phyloP scores from a whole-genome alignment of 2,888 invertebrate species.

The Xanthia togata region DNA sequence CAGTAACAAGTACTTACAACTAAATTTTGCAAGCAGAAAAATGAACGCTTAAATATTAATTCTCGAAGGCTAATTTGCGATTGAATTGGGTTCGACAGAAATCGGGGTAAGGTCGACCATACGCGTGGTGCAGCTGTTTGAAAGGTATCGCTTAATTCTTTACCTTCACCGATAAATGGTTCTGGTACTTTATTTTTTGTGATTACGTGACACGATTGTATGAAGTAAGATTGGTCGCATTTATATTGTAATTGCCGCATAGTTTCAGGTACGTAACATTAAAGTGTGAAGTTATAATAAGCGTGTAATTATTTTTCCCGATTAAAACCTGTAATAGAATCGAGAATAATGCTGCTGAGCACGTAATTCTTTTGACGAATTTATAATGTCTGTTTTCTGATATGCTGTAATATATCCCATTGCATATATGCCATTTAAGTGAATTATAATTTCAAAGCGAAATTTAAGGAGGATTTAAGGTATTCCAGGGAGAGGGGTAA shows the following conservation, averaged over 20 bases:
- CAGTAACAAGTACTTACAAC: constrained; percentile 17
- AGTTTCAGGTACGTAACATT: constrained; percentile 50
- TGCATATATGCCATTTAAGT: neutral
- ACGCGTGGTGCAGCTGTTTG: constrained; percentile 73
- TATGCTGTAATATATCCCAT: neutral
- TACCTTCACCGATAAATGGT: constrained; percentile 73
- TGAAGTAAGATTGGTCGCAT: constrained; percentile 51
- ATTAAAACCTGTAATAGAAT: constrained; percentile 17
- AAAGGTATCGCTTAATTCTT: constrained; percentile 71
- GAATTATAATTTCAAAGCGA: neutral
- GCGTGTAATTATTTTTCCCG: constrained; percentile 47
- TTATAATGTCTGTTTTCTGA: neutral
- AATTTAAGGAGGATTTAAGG: neutral
- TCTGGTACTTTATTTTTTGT: constrained; percentile 70
- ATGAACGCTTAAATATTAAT: constrained; percentile 74
- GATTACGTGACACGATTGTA: constrained; percentile 65
- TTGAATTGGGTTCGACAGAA: constrained; percentile 78
- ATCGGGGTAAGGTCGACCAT: constrained; percentile 80
- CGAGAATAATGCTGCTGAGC: constrained; percentile 10
- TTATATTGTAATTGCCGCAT: constrained; percentile 53
- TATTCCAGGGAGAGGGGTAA: neutral
- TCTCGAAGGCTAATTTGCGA: constrained; percentile 77
- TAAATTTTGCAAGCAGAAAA: constrained; percentile 57
- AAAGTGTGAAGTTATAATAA: constrained; percentile 43
- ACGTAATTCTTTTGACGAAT: neutral